phyloP scores from a whole-genome alignment of 2,113 vertebrate species.

The mouse (Mus musculus) region DNA sequence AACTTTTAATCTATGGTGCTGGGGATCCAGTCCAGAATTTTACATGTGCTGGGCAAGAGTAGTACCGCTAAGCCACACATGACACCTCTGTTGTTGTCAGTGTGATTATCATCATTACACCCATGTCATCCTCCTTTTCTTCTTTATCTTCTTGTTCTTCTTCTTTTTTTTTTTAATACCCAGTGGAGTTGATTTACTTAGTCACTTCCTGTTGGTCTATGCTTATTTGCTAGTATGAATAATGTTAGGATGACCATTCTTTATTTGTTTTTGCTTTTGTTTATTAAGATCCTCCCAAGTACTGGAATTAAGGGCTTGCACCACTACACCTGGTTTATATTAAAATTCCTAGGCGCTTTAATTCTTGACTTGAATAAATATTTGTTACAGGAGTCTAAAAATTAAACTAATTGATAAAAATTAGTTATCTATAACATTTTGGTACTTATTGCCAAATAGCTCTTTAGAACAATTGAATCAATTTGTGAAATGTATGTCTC shows the following conservation, averaged over 20 bases:
- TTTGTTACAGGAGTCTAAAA: constrained; percentile 51
- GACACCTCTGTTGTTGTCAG: neutral
- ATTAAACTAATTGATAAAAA: constrained; percentile 44
- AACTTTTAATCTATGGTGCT: neutral
- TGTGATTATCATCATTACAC: too few relatives aligned
- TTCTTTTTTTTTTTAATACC: neutral
- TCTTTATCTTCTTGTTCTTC: neutral
- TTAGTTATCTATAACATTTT: constrained; percentile 53
- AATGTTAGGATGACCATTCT: constrained; percentile 39
- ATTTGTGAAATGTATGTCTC: constrained; percentile 49
- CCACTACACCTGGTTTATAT: neutral
- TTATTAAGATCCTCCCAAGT: neutral
- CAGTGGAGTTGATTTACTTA: constrained; percentile 32
- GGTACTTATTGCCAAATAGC: constrained; percentile 36
- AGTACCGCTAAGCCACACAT: neutral
- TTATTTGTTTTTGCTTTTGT: neutral
- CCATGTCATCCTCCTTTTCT: neutral
- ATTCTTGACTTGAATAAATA: constrained; percentile 62
- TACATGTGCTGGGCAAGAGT: too few relatives aligned
- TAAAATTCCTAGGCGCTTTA: constrained; percentile 20
- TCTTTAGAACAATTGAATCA: constrained; percentile 21
- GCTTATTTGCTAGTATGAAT: constrained; percentile 31
- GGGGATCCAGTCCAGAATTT: neutral
- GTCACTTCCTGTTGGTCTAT: neutral
- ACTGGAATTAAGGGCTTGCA: neutral